A percentile compares a stretch with the other conserved stretches of the same genome.
Evolutionary conservation across 2,113 vertebrate genomes (phyloP).

Genomic region (Grallaria varia): DNA sequence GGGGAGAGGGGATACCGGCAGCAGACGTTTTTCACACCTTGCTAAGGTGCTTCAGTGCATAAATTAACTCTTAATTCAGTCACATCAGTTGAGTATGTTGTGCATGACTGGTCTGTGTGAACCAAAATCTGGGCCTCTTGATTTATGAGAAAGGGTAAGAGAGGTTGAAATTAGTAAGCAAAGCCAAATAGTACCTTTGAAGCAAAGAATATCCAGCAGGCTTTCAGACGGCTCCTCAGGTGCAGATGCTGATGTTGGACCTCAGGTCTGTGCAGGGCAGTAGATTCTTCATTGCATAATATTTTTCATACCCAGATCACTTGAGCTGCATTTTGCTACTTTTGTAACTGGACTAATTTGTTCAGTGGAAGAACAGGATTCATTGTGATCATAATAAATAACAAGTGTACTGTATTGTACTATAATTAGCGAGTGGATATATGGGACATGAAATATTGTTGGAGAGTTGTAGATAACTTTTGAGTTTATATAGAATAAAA

Average conservation of each 20-base stretch:
- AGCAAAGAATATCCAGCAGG: neutral
- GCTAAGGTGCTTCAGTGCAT: conserved; percentile 48
- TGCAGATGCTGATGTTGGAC: neutral
- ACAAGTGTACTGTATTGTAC: neutral
- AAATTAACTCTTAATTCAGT: conserved; percentile 44
- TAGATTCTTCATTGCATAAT: neutral
- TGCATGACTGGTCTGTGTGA: neutral
- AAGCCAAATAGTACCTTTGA: neutral
- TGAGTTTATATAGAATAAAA: neutral
- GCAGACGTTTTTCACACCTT: conserved; percentile 71
- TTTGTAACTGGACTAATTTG: neutral
- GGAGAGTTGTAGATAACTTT: neutral
- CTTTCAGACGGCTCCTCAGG: neutral
- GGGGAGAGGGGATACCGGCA: conserved; percentile 10
- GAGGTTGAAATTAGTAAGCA: conserved; percentile 19
- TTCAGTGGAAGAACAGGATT: neutral
- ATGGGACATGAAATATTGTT: neutral
- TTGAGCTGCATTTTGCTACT: neutral
- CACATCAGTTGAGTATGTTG: neutral
- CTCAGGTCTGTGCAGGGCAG: neutral
- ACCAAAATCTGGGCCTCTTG: neutral
- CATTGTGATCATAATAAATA: neutral
- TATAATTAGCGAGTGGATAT: neutral
- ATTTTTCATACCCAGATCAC: neutral
- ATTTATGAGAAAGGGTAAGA: conserved; percentile 30